Base-by-base conservation (phyloP, 2,888 invertebrate species). In the Hololepta plana region DNA sequence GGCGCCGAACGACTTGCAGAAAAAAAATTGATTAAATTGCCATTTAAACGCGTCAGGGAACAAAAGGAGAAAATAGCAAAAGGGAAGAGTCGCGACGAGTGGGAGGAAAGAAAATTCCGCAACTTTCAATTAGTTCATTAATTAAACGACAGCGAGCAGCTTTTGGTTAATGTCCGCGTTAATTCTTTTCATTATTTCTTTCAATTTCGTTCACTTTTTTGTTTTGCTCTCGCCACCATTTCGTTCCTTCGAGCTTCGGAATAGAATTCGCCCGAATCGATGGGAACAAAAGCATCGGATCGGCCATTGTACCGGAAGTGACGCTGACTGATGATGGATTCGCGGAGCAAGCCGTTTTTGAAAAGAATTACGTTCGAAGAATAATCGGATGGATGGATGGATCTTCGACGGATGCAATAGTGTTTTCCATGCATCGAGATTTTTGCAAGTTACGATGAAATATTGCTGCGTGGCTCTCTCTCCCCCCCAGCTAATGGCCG, bases 271-370 rank as follows among this genome's bases (percentile, higher is more conserved):
- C 35, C 38, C 33, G 39, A 29, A 30, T 26, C 37, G 11, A n/a
- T 11, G 40, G 43, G 47, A 45, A 51, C 49, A 50, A 50, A 47
- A 43, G 45, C 37, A 41, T 36, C 38, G 37, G 39, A 42, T 46
- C 45, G 44, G 45, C 45, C 46, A 52, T 52, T 52, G 51, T 51
- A 45, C 45, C 48, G 46, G 50, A 50, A 50, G 47, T 53, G 53
- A 53, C 53, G 52, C 46, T 53, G 52, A 53, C 51, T 51, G 52
- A 53, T 53, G 51, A 47, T 50, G 10, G 11, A n/a, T 25, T 25
- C 15, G 15, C 23, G 15, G 8, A 7, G 14, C 15, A 24, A 4
- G 4, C n/a, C n/a, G 11, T 12, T 43, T 44, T 46, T 46, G 42
- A 48, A 51, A 51, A 51, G 49, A 50, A 48, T 46, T 45, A 46